A percentile compares a stretch with the other conserved stretches of the same genome.
phyloP scores from a whole-genome alignment of 2,797 vertebrate species.

The Myiothlypis chrysogaster region DNA sequence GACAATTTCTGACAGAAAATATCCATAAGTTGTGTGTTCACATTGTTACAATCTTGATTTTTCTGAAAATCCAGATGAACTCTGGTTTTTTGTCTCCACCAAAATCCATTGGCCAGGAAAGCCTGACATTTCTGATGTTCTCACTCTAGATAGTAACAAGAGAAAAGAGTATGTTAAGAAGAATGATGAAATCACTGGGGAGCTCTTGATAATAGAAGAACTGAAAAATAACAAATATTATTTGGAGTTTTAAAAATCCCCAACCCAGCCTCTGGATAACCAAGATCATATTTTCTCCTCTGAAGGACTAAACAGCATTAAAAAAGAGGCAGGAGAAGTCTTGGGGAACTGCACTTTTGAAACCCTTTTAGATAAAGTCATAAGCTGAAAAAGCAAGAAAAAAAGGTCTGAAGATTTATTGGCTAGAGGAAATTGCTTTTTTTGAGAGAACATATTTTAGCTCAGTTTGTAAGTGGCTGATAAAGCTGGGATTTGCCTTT shows the following conservation, averaged over 20 bases:
- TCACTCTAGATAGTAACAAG: not conserved
- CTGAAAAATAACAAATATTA: not conserved
- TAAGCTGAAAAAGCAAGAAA: not conserved
- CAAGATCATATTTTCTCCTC: not conserved
- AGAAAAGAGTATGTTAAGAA: not conserved
- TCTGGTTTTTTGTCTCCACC: not conserved
- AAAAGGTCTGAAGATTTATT: slow-evolving; percentile 6
- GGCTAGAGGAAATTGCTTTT: not conserved
- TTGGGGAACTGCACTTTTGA: not conserved
- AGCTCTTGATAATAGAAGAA: not conserved
- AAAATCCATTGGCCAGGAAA: not conserved
- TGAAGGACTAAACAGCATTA: not conserved
- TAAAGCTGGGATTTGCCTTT: not conserved
- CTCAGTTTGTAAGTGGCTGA: slow-evolving; percentile 9
- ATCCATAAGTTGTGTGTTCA: not conserved
- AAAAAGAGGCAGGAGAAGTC: not conserved
- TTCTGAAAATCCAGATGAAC: not conserved
- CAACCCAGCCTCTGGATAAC: not conserved
- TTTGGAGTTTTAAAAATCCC: not conserved
- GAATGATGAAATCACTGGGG: not conserved
- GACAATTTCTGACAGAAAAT: not conserved
- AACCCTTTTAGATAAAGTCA: not conserved
- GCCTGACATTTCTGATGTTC: not conserved
- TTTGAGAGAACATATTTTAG: slow-evolving; percentile 27
- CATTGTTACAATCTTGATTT: not conserved